Evolutionary conservation across 2,113 vertebrate species (phyloP), one percentile per base, ranked within the genome.

Genomic region (Chionomys nivalis): DNA sequence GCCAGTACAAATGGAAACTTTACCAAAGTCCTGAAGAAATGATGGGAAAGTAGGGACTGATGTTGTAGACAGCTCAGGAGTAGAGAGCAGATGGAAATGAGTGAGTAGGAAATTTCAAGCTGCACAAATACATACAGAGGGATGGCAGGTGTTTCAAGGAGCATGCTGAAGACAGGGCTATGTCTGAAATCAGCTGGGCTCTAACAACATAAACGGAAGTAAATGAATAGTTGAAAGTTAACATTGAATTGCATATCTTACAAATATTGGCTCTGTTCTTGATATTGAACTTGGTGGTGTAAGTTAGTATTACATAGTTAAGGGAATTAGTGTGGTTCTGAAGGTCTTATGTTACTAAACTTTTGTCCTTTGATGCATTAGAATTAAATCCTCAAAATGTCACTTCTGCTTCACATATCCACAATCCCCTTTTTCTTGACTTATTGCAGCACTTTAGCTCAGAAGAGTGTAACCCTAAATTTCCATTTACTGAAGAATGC

Each of bases 121-220:
- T 12, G 14, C 0, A n/a, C 26, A 3, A 7, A 24, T 21, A 39
- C 12, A 2, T 7, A 2, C 2, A 19, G 7, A 87, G 9, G 39
- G 0, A 16, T 6, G 0, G 4, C 0, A 4, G 31, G 5, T 36
- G 24, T 9, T 28, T 17, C 17, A 9, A 10, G 12, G 3, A 42
- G 5, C 3, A 9, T 14, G 7, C 31, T 63, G 5, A 7, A 47
- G 61, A 33, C 5, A 42, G 33, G n/a, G 21, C 9, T 24, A 55
- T 4, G 0, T 66, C 28, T 42, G 42, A 58, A 42, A 13, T 63
- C 31, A 17, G 0, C 21, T 2, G 58, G 5, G 13, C 3, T 66
- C 66, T 14, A 33, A 7, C n/a, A 42, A 16, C 85, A 33, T 55
- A 90, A n/a, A 9, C 28, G 5, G 1, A 44, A 26, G 28, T 6